phyloP scores from a whole-genome alignment of 2,797 vertebrate species.

The Bovichtus diacanthus region DNA sequence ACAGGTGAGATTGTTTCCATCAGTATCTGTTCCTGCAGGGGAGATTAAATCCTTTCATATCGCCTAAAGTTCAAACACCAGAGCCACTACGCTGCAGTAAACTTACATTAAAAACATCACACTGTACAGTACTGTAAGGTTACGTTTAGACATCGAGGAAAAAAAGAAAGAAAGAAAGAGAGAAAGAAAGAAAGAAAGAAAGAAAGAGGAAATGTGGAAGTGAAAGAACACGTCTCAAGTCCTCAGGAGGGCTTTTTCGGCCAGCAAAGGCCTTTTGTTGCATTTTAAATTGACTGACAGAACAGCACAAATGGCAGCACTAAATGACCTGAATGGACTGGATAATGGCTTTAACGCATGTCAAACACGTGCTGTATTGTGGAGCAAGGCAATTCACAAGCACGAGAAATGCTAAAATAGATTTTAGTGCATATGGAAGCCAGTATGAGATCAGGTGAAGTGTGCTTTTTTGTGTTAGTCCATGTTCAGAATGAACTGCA shows the following conservation, averaged over 20 bases:
- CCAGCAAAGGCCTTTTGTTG: neutral
- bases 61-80: neutral
- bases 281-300: neutral
- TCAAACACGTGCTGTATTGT: neutral
- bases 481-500: neutral
- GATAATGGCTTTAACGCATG: neutral
- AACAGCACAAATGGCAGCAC: neutral
- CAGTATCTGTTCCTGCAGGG: neutral
- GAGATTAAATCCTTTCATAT: neutral
- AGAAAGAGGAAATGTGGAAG: neutral
- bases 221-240: neutral
- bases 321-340: neutral
- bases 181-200: too few species aligned
- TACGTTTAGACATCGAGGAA: neutral
- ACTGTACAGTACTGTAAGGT: too few species aligned
- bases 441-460: neutral
- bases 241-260: neutral
- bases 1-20: slow-evolving; percentile 14
- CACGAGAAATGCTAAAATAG: neutral
- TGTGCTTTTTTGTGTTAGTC: neutral
- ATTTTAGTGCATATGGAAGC: neutral
- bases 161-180: too few species aligned
- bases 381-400: neutral
- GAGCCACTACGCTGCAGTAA: neutral
- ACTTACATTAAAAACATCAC: neutral